Conservation (phyloP, 2,888 invertebrate genomes). For the Tetragonula carbonaria region DNA sequence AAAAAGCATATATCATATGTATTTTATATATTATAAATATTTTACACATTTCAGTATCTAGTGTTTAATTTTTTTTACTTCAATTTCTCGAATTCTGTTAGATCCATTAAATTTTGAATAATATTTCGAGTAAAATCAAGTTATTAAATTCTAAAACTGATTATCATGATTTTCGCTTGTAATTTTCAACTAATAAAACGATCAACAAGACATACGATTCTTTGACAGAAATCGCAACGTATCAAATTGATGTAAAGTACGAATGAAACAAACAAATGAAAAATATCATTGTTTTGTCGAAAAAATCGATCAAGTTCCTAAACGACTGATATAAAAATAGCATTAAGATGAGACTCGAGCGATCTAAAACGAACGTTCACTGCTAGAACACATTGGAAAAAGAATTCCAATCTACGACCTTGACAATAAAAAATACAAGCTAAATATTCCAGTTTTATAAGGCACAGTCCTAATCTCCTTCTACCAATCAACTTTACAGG, state of each 20-base stretch:
- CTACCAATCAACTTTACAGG: conserved; percentile 36
- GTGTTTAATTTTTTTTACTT: no score
- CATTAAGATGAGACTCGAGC: not conserved
- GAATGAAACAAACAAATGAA: not conserved
- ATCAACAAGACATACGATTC: no score
- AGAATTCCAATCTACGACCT: conserved; percentile 15
- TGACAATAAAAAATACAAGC: conserved; percentile 33
- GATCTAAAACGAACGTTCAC: not conserved
- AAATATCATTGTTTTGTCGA: not conserved
- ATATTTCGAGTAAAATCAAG: no score
- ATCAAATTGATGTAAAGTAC: not conserved
- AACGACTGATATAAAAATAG: not conserved
- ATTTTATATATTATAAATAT: no score
- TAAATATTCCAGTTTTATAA: conserved; percentile 44
- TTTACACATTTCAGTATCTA: no score
- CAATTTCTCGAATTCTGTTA: no score
- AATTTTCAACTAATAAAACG: no score
- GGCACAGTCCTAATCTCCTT: conserved; percentile 39
- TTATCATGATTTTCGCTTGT: no score
- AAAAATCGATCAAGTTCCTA: not conserved
- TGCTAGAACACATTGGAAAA: not conserved
- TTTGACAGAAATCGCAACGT: not conserved
- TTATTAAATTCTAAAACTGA: no score
- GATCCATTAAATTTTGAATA: no score
- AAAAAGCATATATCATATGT: no score